Percentiles rank a stretch among this genome's conserved stretches.
Evolutionary conservation across 1,140 invertebrate genomes (phyloP).

Genomic region (silkworm (Bombyx mori)): DNA sequence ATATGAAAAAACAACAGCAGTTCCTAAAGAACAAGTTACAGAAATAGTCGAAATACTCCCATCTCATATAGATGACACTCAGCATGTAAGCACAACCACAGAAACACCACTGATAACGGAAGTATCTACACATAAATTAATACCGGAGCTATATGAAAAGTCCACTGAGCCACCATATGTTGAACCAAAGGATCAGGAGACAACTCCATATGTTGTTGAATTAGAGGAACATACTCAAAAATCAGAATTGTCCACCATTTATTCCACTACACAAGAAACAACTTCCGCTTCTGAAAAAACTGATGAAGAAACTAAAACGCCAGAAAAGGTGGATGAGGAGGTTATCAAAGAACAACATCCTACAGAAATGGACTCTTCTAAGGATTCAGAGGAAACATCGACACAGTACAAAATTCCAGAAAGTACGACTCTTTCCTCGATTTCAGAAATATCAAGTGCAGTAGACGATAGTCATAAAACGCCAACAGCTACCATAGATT

Average conservation of each 20-base stretch:
- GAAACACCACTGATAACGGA: constrained; percentile 17
- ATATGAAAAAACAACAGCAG: not conserved
- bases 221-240: constrained; percentile 56
- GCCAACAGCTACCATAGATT: not conserved
- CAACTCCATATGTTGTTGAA: constrained; percentile 43
- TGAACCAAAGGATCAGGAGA: constrained; percentile 20
- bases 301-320: not conserved
- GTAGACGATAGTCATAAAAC: not conserved
- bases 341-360: constrained; percentile 21
- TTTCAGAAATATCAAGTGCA: too few species aligned
- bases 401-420: not conserved
- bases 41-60: not conserved
- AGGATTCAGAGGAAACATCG: not conserved
- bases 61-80: constrained; percentile 9
- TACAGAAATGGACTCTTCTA: constrained; percentile 1
- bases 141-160: constrained; percentile 11
- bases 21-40: not conserved
- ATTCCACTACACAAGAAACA: constrained; percentile 1
- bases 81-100: constrained; percentile 12
- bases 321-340: constrained; percentile 10
- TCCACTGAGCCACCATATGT: constrained; percentile 27
- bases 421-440: too few species aligned
- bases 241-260: constrained; percentile 17
- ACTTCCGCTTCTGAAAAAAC: constrained; percentile 15
- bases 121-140: too few species aligned